Conservation (phyloP, 92 coral and sea anemone genomes). For the Metridium senile region DNA sequence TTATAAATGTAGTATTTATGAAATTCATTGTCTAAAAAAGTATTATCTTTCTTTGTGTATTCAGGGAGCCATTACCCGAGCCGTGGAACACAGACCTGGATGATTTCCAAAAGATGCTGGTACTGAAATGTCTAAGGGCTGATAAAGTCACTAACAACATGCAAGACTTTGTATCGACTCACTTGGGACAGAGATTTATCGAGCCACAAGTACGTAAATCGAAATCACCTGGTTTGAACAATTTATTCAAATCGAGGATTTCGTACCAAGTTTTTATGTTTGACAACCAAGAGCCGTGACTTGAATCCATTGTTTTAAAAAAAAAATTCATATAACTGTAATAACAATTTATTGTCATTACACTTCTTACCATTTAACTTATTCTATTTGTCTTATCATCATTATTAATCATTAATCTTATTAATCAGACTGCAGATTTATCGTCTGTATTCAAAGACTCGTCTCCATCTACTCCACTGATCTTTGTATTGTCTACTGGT, state of each 20-base stretch:
- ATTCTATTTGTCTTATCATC: too few relatives aligned
- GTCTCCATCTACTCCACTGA: slow-evolving; percentile 89
- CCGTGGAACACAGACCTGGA: slow-evolving; percentile 91
- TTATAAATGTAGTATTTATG: too few relatives aligned
- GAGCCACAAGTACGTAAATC: slow-evolving; percentile 86
- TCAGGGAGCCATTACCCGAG: slow-evolving; percentile 89
- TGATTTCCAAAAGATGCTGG: slow-evolving; percentile 87
- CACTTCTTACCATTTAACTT: background rate
- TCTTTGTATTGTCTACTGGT: slow-evolving; percentile 95
- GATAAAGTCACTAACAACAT: slow-evolving; percentile 97
- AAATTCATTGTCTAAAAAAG: too few relatives aligned
- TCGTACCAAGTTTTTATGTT: too few relatives aligned
- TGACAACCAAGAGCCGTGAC: too few relatives aligned
- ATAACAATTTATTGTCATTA: background rate
- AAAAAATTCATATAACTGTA: background rate
- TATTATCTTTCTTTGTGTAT: too few relatives aligned
- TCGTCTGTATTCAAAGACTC: slow-evolving; percentile 98
- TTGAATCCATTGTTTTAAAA: background rate
- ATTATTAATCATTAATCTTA: too few relatives aligned
- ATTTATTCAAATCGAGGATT: too few relatives aligned
- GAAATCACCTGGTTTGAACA: too few relatives aligned
- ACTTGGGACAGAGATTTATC: slow-evolving; percentile 95
- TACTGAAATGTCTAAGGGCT: slow-evolving; percentile 85
- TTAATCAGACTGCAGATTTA: slow-evolving; percentile 82
- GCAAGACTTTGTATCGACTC: slow-evolving; percentile 98